phyloP scores from a whole-genome alignment of 2,113 vertebrate species.

The Sinocyclocheilus anshuiensis region DNA sequence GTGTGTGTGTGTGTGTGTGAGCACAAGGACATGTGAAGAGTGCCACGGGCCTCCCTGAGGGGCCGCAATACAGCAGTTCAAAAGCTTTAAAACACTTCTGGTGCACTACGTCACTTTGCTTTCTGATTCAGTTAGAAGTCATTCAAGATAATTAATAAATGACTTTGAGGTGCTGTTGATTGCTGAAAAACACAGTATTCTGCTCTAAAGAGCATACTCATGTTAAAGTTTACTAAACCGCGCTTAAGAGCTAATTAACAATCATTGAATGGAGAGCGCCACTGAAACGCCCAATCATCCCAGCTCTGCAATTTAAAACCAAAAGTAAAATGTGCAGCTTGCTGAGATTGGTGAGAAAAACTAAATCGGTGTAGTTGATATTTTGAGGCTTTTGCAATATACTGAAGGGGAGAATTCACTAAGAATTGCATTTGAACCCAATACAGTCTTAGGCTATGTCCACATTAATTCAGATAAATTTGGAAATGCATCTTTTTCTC shows the following conservation, averaged over 20 bases:
- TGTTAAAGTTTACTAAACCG: slow-evolving; percentile 38
- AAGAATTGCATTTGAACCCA: background rate
- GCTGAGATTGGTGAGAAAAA: background rate
- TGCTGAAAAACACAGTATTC: background rate
- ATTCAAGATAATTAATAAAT: slow-evolving; percentile 41
- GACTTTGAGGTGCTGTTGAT: slow-evolving; percentile 24
- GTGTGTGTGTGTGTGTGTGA: background rate
- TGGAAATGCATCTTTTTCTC: background rate
- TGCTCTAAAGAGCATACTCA: slow-evolving; percentile 14
- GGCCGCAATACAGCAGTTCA: background rate
- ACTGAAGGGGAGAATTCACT: background rate
- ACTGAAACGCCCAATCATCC: slow-evolving; percentile 9
- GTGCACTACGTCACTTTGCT: background rate
- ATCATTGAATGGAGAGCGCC: slow-evolving; percentile 47
- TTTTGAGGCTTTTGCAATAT: background rate
- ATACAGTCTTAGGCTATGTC: background rate
- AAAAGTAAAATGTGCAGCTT: slow-evolving; percentile 3
- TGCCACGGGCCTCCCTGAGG: background rate
- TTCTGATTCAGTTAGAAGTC: background rate
- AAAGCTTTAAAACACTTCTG: background rate
- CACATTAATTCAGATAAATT: background rate
- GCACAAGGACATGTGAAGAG: background rate
- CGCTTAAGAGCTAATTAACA: slow-evolving; percentile 44
- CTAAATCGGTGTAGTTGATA: background rate
- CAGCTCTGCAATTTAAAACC: slow-evolving; percentile 9